These are phyloP conservation scores for Melospiza melodia DNA, from an alignment of 2,113 vertebrate species.

Conservation along the genomic window DNA sequence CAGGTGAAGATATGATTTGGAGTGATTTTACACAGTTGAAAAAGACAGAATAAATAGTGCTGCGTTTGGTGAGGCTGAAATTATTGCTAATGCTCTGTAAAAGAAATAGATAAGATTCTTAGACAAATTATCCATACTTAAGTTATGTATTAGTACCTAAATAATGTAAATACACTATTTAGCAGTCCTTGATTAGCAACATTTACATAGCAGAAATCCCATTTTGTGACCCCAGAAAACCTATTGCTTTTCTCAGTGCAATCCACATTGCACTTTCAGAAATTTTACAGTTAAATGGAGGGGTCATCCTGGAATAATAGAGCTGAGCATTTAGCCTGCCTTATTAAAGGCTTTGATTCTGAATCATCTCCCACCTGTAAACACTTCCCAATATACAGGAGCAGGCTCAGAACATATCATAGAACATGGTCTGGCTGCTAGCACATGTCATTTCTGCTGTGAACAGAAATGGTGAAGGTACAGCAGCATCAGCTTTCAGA, in stretches of 20 bases:
- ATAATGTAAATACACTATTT: neutral
- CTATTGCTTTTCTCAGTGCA: neutral
- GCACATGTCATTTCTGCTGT: neutral
- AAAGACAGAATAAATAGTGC: neutral
- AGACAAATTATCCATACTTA: neutral
- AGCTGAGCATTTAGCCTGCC: neutral
- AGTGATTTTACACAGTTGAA: neutral
- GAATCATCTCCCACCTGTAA: neutral
- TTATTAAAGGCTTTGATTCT: neutral
- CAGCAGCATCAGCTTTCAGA: neutral
- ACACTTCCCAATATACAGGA: neutral
- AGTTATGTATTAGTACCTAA: neutral
- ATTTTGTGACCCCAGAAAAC: neutral
- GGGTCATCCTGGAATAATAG: neutral
- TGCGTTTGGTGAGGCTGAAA: neutral
- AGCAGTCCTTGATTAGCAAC: neutral
- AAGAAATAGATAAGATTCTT: neutral
- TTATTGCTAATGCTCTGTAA: neutral
- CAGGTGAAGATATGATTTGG: neutral
- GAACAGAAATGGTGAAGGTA: neutral
- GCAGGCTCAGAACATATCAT: accelerated
- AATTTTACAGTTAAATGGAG: neutral
- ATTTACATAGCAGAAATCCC: neutral
- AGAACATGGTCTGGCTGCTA: neutral
- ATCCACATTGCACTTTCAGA: neutral